Percentiles rank a stretch among this genome's conserved stretches.
These are phyloP conservation scores for Thecophora atra DNA, from an alignment of 2,888 invertebrate genomes.

Conservation along the genomic window DNA sequence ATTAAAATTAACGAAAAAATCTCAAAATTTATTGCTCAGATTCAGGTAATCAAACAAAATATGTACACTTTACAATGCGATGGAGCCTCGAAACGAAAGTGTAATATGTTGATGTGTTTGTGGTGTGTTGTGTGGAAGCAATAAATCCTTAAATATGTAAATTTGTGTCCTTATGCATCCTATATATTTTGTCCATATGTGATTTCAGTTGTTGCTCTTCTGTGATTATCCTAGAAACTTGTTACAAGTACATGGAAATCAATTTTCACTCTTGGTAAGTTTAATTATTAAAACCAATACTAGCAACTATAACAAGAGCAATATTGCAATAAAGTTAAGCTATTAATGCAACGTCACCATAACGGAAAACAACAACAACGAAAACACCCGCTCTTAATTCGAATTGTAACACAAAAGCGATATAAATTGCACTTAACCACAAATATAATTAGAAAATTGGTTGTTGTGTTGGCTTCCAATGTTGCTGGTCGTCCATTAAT, in stretches of 20 bases:
- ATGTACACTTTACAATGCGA: too few relatives aligned
- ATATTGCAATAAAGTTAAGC: background rate
- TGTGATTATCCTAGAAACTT: background rate
- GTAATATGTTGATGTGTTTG: too few relatives aligned
- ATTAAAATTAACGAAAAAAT: too few relatives aligned
- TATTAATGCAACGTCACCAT: background rate
- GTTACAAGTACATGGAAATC: background rate
- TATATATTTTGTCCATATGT: background rate
- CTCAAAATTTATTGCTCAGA: too few relatives aligned
- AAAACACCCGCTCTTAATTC: background rate
- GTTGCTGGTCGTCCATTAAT: background rate
- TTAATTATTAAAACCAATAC: slow-evolving; percentile 6
- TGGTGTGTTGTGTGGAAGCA: background rate
- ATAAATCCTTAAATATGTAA: background rate
- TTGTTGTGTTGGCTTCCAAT: slow-evolving; percentile 7
- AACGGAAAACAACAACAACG: background rate
- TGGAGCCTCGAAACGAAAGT: too few relatives aligned
- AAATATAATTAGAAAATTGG: slow-evolving; percentile 29
- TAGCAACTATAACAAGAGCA: background rate
- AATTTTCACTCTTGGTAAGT: background rate
- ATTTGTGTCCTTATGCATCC: too few relatives aligned
- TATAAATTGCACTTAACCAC: slow-evolving; percentile 28
- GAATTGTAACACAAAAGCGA: slow-evolving; percentile 7
- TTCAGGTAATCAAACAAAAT: too few relatives aligned
- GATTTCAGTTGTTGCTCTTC: background rate